Conservation (phyloP, 2,888 invertebrate genomes). For the Ptilodon capucinus region DNA sequence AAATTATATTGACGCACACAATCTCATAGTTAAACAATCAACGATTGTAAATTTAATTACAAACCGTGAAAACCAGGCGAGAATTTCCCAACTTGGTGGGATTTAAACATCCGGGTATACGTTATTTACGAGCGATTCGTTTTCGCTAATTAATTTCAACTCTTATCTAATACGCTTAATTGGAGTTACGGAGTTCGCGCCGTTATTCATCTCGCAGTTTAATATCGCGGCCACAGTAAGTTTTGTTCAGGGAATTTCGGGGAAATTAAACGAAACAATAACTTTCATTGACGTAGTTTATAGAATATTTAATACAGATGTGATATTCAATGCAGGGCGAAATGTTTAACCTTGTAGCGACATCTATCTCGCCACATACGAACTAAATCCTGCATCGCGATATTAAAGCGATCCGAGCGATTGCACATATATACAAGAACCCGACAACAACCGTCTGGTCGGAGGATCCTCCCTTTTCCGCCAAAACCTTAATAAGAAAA, state of each 20-base stretch:
- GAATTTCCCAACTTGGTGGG: conserved; percentile 37
- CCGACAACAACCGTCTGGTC: no score
- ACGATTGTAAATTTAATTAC: conserved; percentile 40
- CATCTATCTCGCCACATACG: no score
- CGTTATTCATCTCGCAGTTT: conserved; percentile 49
- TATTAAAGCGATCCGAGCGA: no score
- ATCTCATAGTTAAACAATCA: conserved; percentile 17
- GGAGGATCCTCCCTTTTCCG: no score
- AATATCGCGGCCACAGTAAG: conserved; percentile 37
- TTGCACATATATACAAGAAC: no score
- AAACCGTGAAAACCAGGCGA: conserved; percentile 31
- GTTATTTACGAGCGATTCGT: conserved; percentile 62
- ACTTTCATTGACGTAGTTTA: conserved; percentile 3
- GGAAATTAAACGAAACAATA: conserved; percentile 16
- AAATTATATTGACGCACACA: not conserved
- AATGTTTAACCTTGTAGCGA: no score
- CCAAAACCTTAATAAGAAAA: no score
- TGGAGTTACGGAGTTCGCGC: conserved; percentile 56
- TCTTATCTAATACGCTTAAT: conserved; percentile 63
- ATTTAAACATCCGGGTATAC: conserved; percentile 47
- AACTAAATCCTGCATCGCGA: no score
- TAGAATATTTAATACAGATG: not conserved
- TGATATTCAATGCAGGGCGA: no score
- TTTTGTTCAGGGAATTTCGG: conserved; percentile 28
- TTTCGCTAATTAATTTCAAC: conserved; percentile 68